Conservation (phyloP, 2,113 vertebrate genomes). For the Microtus montanus region DNA sequence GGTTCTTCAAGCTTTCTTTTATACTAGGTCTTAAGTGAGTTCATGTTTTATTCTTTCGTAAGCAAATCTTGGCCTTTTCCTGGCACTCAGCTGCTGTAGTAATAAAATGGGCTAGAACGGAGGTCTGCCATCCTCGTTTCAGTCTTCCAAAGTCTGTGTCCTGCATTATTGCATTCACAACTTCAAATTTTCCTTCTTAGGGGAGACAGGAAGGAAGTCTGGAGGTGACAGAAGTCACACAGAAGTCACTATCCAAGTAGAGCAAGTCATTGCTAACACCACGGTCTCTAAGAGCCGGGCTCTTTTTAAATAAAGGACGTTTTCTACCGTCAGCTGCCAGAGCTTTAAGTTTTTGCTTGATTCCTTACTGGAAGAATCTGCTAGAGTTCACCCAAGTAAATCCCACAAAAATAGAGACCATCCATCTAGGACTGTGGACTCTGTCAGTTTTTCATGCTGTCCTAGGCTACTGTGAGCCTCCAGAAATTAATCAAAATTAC, state of each 20-base stretch:
- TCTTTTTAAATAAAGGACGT: background rate
- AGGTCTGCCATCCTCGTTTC: background rate
- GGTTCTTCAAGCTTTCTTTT: background rate
- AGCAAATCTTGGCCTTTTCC: background rate
- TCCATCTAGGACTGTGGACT: background rate
- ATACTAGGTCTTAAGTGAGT: background rate
- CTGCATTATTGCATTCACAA: background rate
- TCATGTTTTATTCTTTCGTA: background rate
- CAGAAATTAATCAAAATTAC: conserved; percentile 3
- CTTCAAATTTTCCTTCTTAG: background rate
- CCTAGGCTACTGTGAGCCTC: background rate
- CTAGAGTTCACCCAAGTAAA: background rate
- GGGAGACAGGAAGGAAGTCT: background rate
- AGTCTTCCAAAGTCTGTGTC: background rate
- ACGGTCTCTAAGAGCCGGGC: too few species aligned
- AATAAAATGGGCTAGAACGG: background rate
- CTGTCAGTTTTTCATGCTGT: background rate
- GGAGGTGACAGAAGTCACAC: background rate
- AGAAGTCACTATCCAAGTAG: background rate
- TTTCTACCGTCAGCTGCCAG: background rate
- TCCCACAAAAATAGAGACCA: background rate
- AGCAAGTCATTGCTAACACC: background rate
- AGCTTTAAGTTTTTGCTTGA: background rate
- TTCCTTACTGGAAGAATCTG: background rate
- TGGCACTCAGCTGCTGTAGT: background rate